These are phyloP conservation scores for Platypus cylindrus DNA, from an alignment of 2,888 invertebrate genomes.

Conservation along the genomic window DNA sequence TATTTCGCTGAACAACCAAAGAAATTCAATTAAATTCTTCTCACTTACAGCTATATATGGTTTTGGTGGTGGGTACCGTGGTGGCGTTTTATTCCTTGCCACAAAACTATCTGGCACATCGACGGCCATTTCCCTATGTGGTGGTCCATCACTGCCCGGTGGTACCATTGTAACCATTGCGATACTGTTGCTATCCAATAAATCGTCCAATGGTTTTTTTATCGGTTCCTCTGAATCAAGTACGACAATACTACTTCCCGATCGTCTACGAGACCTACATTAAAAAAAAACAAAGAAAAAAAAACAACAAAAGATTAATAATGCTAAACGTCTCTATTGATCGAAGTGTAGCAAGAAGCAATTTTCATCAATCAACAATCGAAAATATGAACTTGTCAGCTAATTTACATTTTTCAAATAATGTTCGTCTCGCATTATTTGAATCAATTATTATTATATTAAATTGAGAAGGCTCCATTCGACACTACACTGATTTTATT, in stretches of 20 bases:
- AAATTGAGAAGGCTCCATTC: too few relatives aligned
- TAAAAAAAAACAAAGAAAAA: constrained; percentile 2
- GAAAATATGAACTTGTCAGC: too few relatives aligned
- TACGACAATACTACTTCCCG: constrained; percentile 70
- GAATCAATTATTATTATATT: too few relatives aligned
- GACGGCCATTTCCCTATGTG: constrained; percentile 97
- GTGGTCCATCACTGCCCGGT: constrained; percentile 61
- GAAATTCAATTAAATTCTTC: too few relatives aligned
- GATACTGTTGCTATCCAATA: constrained; percentile 43
- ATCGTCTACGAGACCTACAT: constrained; percentile 68
- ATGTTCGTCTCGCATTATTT: too few relatives aligned
- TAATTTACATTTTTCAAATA: too few relatives aligned
- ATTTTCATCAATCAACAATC: too few relatives aligned
- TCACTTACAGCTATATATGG: constrained; percentile 25
- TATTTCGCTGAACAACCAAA: too few relatives aligned
- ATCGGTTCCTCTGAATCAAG: constrained; percentile 54
- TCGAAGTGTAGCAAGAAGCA: too few relatives aligned
- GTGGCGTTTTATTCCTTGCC: constrained; percentile 81
- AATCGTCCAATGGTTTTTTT: constrained; percentile 44
- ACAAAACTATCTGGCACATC: constrained; percentile 94
- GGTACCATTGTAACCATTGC: constrained; percentile 72
- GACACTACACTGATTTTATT: too few relatives aligned
- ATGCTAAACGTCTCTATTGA: background rate
- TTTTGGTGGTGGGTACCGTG: constrained; percentile 75
- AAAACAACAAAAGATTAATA: background rate